Conservation (phyloP, 2,113 vertebrate genomes). For the Burhinus bistriatus region DNA sequence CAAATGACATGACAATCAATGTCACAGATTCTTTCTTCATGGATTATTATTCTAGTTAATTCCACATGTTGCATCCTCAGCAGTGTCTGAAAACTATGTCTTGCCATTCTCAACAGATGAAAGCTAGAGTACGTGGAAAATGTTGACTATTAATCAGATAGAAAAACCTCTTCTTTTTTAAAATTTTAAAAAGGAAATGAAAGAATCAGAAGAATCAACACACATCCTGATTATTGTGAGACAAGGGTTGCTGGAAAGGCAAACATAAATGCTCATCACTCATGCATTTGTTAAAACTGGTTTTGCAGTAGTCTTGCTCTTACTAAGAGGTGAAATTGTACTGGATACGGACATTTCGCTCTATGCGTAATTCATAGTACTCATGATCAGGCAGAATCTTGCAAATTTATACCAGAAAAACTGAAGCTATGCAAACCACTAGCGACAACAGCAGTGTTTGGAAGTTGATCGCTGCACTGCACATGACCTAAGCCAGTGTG, state of each 20-base stretch:
- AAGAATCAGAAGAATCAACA: not conserved
- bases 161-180: not conserved
- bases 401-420: not conserved
- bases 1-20: constrained; percentile 47
- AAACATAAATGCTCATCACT: not conserved
- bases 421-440: not conserved
- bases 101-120: not conserved
- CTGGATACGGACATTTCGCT: not conserved
- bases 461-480: not conserved
- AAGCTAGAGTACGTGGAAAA: not conserved
- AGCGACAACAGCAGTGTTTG: not conserved
- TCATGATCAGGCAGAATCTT: not conserved
- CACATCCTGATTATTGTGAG: not conserved
- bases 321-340: not conserved
- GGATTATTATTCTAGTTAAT: constrained; percentile 39
- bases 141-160: not conserved
- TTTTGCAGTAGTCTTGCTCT: not conserved
- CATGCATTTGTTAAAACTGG: not conserved
- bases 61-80: constrained; percentile 18
- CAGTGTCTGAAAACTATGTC: not conserved
- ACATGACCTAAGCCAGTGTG: rapidly evolving
- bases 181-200: not conserved
- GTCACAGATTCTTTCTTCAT: constrained; percentile 6
- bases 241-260: not conserved
- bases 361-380: not conserved